A percentile compares a stretch with the other conserved stretches of the same genome.
These are phyloP conservation scores for Cyaniris semiargus DNA, from an alignment of 2,888 invertebrate species.

Conservation along the genomic window DNA sequence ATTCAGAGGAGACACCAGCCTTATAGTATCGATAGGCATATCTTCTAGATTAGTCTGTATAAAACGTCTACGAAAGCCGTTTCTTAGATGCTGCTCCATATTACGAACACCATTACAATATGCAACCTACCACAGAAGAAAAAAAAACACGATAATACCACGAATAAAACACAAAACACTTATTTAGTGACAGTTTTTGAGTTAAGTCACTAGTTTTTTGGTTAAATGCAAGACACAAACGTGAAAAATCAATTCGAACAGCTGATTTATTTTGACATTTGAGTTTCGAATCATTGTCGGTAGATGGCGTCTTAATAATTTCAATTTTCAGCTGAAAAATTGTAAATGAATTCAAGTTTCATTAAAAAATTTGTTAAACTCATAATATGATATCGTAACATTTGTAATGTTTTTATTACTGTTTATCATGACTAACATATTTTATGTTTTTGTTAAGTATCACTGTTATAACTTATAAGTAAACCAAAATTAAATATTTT, in stretches of 20 bases:
- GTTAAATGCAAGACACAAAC: slow-evolving; percentile 50
- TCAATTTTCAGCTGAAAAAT: background rate
- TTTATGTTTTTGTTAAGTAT: too few relatives aligned
- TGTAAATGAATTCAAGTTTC: background rate
- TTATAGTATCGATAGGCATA: slow-evolving; percentile 62
- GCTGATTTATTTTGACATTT: slow-evolving; percentile 52
- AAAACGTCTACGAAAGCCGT: slow-evolving; percentile 65
- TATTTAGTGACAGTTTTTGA: background rate
- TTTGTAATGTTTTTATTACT: background rate
- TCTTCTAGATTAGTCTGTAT: slow-evolving; percentile 63
- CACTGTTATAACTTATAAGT: background rate
- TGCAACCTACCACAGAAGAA: slow-evolving; percentile 42
- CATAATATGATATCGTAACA: too few relatives aligned
- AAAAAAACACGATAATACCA: slow-evolving; percentile 43
- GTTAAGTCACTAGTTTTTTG: background rate
- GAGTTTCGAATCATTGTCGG: background rate
- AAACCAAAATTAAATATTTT: too few relatives aligned
- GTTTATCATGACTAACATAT: background rate
- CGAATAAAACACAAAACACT: background rate
- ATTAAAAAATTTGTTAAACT: too few relatives aligned
- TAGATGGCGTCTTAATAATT: slow-evolving; percentile 30
- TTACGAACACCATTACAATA: slow-evolving; percentile 40
- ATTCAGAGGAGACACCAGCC: slow-evolving; percentile 67
- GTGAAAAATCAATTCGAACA: slow-evolving; percentile 70
- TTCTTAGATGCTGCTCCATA: slow-evolving; percentile 55